Evolutionary conservation across 92 coral and sea anemone species (phyloP).

Genomic region (Meandrina meandrites): DNA sequence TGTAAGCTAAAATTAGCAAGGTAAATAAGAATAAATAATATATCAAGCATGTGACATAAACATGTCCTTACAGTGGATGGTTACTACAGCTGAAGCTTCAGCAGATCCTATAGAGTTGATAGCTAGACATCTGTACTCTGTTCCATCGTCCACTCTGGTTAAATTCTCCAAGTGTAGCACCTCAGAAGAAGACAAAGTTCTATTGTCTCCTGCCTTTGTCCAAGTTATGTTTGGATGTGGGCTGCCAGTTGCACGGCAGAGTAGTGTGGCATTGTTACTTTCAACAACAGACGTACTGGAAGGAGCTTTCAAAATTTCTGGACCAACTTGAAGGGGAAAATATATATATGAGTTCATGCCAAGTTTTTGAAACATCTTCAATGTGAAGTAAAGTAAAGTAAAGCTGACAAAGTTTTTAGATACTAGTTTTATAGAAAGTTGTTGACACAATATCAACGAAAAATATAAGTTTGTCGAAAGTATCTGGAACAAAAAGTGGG

Average conservation of each 20-base stretch:
- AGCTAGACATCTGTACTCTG: slow-evolving; percentile 2
- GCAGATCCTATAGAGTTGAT: slow-evolving; percentile 4
- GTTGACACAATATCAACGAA: too few species aligned
- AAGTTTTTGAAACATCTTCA: too few species aligned
- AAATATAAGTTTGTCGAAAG: too few species aligned
- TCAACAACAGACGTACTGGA: neutral
- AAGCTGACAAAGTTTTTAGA: too few species aligned
- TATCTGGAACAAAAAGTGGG: too few species aligned
- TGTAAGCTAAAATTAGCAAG: too few species aligned
- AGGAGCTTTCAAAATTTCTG: neutral
- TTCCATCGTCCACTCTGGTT: neutral
- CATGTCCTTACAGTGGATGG: slow-evolving; percentile 2
- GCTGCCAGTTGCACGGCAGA: slow-evolving; percentile 23
- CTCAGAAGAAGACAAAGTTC: slow-evolving; percentile 9
- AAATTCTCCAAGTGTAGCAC: neutral
- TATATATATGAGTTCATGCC: neutral
- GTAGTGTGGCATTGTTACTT: neutral
- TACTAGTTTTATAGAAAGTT: too few species aligned
- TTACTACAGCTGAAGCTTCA: slow-evolving; percentile 16
- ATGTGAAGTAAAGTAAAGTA: too few species aligned
- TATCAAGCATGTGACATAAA: too few species aligned
- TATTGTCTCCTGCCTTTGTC: neutral
- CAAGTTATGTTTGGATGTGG: slow-evolving; percentile 10
- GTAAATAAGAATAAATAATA: too few species aligned
- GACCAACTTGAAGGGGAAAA: neutral